A percentile compares a stretch with the other conserved stretches of the same genome.
phyloP scores from a whole-genome alignment of 2,888 invertebrate genomes.

The Eucera pruinosa region DNA sequence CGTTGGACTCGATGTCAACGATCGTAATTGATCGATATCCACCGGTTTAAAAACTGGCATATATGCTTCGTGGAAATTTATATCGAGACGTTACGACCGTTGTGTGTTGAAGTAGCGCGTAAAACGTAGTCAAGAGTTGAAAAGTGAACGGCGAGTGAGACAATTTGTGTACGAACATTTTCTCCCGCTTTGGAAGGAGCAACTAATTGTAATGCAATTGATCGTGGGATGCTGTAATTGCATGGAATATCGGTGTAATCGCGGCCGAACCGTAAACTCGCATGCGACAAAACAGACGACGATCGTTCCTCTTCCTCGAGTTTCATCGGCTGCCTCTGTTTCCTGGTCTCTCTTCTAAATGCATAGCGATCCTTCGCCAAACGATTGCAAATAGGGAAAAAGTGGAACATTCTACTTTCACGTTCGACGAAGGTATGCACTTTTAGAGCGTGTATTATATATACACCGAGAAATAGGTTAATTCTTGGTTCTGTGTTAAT shows the following conservation, averaged over 20 bases:
- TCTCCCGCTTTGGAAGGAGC: not conserved
- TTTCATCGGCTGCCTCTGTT: constrained; percentile 13
- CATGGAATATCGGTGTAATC: constrained; percentile 32
- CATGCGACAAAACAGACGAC: not conserved
- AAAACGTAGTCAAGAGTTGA: constrained; percentile 21
- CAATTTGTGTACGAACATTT: constrained; percentile 27
- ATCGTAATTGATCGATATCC: too few species aligned
- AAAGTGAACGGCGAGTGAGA: constrained; percentile 47
- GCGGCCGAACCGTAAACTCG: constrained; percentile 5
- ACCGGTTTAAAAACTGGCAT: too few species aligned
- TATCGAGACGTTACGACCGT: not conserved
- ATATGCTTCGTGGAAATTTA: too few species aligned
- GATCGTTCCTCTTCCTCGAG: not conserved
- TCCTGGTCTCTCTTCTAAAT: constrained; percentile 12
- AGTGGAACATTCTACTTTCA: constrained; percentile 61
- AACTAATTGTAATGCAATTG: constrained; percentile 48
- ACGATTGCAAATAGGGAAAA: constrained; percentile 53
- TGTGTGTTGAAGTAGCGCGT: constrained; percentile 26
- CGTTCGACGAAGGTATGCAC: constrained; percentile 53
- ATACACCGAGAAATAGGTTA: constrained; percentile 16
- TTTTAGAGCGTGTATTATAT: constrained; percentile 30
- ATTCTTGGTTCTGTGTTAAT: constrained; percentile 16
- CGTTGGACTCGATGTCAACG: too few species aligned
- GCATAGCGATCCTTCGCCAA: constrained; percentile 29
- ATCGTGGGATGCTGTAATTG: constrained; percentile 40